Conservation (phyloP, 2,113 vertebrate species). For the Hippolais icterina region DNA sequence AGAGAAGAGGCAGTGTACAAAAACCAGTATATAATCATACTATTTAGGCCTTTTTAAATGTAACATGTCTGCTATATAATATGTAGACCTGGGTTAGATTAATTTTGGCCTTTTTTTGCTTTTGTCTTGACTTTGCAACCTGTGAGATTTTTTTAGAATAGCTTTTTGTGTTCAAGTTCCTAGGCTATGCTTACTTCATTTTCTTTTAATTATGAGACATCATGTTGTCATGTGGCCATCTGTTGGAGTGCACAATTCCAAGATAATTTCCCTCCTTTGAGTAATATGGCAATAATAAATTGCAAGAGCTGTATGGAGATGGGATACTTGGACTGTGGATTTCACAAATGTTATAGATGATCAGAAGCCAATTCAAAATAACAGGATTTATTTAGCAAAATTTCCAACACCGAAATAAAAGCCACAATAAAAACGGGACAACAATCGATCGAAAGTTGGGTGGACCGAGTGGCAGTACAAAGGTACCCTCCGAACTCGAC, state of each 20-base stretch:
- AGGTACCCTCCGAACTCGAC: no score
- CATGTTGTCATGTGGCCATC: neutral
- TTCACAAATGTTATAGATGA: no score
- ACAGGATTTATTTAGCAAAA: no score
- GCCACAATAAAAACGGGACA: no score
- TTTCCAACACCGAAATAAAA: no score
- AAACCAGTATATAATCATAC: neutral
- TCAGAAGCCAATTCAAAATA: no score
- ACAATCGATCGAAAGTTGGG: no score
- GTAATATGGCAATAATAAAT: neutral
- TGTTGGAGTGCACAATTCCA: neutral
- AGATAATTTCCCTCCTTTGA: neutral
- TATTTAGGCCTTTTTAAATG: neutral
- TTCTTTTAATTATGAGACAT: neutral
- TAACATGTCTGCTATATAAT: neutral
- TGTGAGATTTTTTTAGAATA: neutral
- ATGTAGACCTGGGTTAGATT: neutral
- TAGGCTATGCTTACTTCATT: neutral
- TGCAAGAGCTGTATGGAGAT: neutral
- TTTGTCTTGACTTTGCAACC: conserved; percentile 8
- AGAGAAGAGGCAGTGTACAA: neutral
- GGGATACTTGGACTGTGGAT: neutral
- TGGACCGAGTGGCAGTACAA: no score
- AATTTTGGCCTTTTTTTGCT: neutral
- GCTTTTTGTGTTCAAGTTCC: conserved; percentile 6